These are phyloP conservation scores for Nephila pilipes DNA, from an alignment of 1,140 invertebrate species.

Conservation along the genomic window DNA sequence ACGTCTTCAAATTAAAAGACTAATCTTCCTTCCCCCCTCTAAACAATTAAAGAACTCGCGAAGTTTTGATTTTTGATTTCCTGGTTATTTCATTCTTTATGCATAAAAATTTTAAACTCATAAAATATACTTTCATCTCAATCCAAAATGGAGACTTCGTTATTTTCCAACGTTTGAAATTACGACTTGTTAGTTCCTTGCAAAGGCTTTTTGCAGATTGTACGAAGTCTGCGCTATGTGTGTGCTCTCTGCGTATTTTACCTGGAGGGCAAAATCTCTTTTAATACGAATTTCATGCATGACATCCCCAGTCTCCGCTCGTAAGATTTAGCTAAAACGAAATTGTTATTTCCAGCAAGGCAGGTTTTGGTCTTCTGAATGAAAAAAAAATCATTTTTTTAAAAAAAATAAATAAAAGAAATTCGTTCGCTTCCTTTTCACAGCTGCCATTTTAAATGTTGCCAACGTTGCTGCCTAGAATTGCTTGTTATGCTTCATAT, in stretches of 20 bases:
- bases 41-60: neutral
- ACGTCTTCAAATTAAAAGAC: too few relatives aligned
- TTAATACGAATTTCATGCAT: constrained; percentile 60
- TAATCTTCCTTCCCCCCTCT: too few relatives aligned
- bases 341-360: constrained; percentile 42
- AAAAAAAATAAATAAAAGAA: neutral
- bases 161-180: neutral
- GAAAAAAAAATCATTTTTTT: too few relatives aligned
- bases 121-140: too few relatives aligned
- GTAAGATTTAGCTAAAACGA: constrained; percentile 7
- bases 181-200: constrained; percentile 22
- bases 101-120: too few relatives aligned
- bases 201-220: neutral
- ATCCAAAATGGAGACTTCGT: neutral
- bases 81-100: too few relatives aligned
- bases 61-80: neutral
- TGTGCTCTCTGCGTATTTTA: neutral
- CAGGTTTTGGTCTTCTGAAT: neutral
- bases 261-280: constrained; percentile 14
- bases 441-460: constrained; percentile 48
- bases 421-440: neutral
- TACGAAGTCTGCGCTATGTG: neutral
- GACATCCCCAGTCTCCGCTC: neutral
- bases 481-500: constrained; percentile 67
- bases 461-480: constrained; percentile 15